These are phyloP conservation scores for Propithecus deckenii DNA, from an alignment of 2,797 vertebrate species.

Conservation along the genomic window DNA sequence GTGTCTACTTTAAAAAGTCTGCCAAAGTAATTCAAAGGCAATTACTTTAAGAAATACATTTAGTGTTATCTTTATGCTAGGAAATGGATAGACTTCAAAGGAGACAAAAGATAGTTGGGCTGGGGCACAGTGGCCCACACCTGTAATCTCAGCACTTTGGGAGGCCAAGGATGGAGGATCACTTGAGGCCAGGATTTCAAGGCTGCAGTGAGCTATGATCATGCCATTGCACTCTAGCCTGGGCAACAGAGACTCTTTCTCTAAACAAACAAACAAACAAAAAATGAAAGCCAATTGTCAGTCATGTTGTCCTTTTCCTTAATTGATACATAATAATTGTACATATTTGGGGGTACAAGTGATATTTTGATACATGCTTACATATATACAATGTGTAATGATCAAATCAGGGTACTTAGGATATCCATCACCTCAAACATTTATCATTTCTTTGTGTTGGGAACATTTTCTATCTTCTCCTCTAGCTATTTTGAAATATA, in stretches of 20 bases:
- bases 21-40: neutral
- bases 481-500: neutral
- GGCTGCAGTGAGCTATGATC: no score
- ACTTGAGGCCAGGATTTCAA: no score
- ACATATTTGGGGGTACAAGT: neutral
- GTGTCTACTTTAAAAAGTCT: neutral
- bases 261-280: no score
- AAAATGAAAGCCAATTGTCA: neutral
- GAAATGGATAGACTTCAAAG: neutral
- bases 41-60: neutral
- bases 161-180: no score
- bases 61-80: neutral
- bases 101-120: neutral
- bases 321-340: neutral
- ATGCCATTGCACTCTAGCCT: no score
- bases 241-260: no score
- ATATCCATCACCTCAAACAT: neutral
- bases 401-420: neutral
- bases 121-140: no score
- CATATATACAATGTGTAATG: neutral
- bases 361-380: neutral
- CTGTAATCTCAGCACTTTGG: no score
- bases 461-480: neutral
- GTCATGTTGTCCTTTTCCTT: neutral
- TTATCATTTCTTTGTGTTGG: neutral